Evolutionary conservation across 2,113 vertebrate species (phyloP).

Genomic region (Nanger granti): DNA sequence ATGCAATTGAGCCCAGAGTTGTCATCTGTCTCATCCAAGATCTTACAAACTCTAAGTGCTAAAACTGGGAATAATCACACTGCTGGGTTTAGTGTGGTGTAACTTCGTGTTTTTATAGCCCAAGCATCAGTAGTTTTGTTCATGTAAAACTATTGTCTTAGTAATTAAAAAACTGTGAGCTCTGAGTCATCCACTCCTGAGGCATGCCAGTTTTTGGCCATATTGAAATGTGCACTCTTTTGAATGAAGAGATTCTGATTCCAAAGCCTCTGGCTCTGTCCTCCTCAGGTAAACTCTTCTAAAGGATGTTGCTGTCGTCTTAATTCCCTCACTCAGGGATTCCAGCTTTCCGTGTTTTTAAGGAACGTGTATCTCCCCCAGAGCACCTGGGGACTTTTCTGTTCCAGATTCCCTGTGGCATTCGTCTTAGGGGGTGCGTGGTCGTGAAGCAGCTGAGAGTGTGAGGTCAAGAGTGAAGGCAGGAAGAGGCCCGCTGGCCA

Average conservation of each 20-base stretch:
- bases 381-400: background rate
- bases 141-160: background rate
- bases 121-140: background rate
- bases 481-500: background rate
- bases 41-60: background rate
- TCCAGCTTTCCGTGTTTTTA: background rate
- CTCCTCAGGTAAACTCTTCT: background rate
- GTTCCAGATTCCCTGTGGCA: background rate
- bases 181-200: background rate
- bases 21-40: background rate
- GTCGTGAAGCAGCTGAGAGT: background rate
- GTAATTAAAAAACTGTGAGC: background rate
- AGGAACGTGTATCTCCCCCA: background rate
- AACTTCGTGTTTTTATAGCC: background rate
- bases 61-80: background rate
- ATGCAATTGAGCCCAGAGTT: background rate
- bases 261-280: background rate
- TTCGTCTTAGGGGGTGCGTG: background rate
- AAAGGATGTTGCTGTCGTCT: background rate
- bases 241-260: background rate
- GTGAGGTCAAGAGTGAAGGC: background rate
- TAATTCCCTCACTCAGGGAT: background rate
- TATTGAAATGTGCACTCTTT: background rate
- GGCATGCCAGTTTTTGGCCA: background rate
- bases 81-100: background rate